Percentiles rank a stretch among this genome's conserved stretches.
Conservation (phyloP, 2,113 vertebrate species). For the Phocoena phocoena region DNA sequence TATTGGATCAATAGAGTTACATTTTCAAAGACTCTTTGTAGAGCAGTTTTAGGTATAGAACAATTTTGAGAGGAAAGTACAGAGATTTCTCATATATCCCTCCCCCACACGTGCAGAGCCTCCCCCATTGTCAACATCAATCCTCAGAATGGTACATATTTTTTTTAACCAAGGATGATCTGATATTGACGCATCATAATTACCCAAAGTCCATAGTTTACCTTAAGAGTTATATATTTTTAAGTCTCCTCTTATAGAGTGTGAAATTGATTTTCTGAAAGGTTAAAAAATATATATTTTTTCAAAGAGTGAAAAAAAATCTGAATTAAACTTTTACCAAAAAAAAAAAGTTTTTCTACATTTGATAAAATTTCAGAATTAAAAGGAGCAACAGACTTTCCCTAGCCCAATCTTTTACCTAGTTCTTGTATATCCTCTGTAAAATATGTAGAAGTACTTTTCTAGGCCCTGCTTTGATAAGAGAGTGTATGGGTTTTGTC, state of each 20-base stretch:
- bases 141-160: background rate
- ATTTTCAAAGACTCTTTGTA: background rate
- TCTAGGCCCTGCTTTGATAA: background rate
- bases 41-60: background rate
- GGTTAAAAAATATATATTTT: background rate
- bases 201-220: background rate
- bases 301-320: background rate
- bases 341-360: background rate
- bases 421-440: background rate
- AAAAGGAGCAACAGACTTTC: background rate
- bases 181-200: no score
- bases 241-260: background rate
- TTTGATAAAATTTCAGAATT: background rate
- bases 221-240: background rate
- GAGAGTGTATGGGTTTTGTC: background rate
- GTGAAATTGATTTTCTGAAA: background rate
- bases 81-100: background rate
- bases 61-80: background rate
- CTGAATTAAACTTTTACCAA: background rate
- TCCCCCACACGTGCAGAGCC: accelerated
- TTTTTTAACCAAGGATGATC: background rate
- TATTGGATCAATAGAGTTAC: background rate
- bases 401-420: background rate
- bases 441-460: background rate
- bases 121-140: background rate